Evolutionary conservation across 2,113 vertebrate species (phyloP).

Genomic region (Zosterops hypoxanthus): DNA sequence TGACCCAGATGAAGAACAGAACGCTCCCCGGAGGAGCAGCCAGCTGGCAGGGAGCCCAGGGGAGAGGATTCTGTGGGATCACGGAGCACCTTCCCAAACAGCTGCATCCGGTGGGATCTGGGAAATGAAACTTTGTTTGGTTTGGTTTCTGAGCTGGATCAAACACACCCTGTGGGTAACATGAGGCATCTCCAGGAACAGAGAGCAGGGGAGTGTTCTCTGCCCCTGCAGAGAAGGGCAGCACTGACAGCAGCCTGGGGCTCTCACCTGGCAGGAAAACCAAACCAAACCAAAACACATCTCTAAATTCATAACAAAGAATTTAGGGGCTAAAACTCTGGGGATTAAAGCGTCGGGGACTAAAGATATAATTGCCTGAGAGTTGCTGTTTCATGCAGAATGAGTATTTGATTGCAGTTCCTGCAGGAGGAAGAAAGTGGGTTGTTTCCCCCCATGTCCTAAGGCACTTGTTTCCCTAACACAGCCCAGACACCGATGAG

Average conservation of each 20-base stretch:
- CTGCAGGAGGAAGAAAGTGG: not conserved
- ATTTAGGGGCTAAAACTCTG: not conserved
- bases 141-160: not conserved
- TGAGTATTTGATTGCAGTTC: not conserved
- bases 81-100: not conserved
- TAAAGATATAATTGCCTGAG: not conserved
- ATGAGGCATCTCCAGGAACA: accelerated
- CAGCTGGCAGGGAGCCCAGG: slow-evolving; percentile 47
- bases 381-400: not conserved
- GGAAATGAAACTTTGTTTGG: accelerated
- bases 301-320: not conserved
- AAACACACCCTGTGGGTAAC: not conserved
- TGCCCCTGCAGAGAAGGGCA: not conserved
- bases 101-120: not conserved
- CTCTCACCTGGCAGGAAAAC: not conserved
- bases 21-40: not conserved
- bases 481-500: accelerated
- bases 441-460: not conserved
- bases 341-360: not conserved
- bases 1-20: slow-evolving; percentile 59
- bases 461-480: accelerated
- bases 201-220: not conserved
- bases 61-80: not conserved
- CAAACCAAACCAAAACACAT: not conserved
- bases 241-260: accelerated